Evolutionary conservation across 2,888 invertebrate species (phyloP), one percentile per base, ranked within the genome.

Genomic region (Auanema sp.): DNA sequence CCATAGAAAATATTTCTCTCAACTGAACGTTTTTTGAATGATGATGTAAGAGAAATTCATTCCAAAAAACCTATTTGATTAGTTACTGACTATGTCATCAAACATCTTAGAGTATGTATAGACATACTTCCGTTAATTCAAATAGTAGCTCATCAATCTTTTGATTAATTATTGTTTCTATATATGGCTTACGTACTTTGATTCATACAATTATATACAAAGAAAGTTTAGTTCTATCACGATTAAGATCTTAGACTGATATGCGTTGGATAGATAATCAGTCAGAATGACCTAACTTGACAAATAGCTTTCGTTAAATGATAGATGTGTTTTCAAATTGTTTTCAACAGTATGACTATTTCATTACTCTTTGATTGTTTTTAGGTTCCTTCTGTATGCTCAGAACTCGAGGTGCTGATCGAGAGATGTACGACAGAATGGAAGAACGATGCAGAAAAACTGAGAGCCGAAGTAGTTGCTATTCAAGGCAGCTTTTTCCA

Each of bases 401-500:
- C 68, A 55, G 74, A 76, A 65, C 68, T 76, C 64, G 65, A 59
- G 58, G 68, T 58, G 23, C 56, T 68, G 8, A 64, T 76, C 60
- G 66, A 60, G 70, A 70, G 72, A 64, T 71, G 69, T 68, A 74
- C 70, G 68, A 64, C 65, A 55, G 76, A 76, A 70, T 76, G 76
- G 76, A 67, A 69, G 33, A 65, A 65, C 59, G 74, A 76, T 65
- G 76, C 76, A 23, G 64, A 71, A 58, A 53, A 64, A 44, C 66
- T 76, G 51, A 69, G 70, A 44, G 65, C 65, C 58, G 76, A 76
- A 62, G 67, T 77, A 57, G 76, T 66, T 60, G 72, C 72, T 63
- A 77, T 77, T 63, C 73, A 78, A 54, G 77, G 72, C 58, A 75
- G 72, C 68, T 81, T 81, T 69, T 79, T 80, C 76, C 77, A 76